These are phyloP conservation scores for Parapsyche elsis DNA, from an alignment of 1,140 invertebrate species.

Conservation along the genomic window DNA sequence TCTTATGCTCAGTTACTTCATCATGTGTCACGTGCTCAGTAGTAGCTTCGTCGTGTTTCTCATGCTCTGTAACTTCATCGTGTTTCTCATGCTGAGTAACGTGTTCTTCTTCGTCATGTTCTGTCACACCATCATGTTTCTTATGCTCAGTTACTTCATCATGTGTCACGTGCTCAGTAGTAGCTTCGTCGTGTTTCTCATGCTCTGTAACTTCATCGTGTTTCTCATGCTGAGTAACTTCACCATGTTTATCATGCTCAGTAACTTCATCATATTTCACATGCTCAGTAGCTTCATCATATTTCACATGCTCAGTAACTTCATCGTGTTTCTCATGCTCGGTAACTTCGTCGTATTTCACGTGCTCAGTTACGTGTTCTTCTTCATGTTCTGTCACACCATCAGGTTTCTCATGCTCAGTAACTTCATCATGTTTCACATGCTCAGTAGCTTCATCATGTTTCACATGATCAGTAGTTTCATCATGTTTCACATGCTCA, in stretches of 20 bases:
- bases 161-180: background rate
- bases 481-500: background rate
- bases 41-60: background rate
- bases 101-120: background rate
- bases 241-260: constrained; percentile 1
- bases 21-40: background rate
- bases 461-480: background rate
- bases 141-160: background rate
- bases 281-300: background rate
- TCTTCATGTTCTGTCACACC: background rate
- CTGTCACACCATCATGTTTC: background rate
- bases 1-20: background rate
- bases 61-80: background rate
- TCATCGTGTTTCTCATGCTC: background rate
- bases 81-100: background rate
- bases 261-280: background rate
- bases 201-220: background rate
- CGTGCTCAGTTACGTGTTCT: background rate
- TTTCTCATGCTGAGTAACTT: background rate
- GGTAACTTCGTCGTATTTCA: background rate
- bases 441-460: background rate
- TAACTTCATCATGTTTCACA: background rate
- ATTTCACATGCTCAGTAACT: background rate
- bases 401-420: background rate
- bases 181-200: background rate